phyloP scores from a whole-genome alignment of 2,113 vertebrate species.

The Tachuris rubrigastra region DNA sequence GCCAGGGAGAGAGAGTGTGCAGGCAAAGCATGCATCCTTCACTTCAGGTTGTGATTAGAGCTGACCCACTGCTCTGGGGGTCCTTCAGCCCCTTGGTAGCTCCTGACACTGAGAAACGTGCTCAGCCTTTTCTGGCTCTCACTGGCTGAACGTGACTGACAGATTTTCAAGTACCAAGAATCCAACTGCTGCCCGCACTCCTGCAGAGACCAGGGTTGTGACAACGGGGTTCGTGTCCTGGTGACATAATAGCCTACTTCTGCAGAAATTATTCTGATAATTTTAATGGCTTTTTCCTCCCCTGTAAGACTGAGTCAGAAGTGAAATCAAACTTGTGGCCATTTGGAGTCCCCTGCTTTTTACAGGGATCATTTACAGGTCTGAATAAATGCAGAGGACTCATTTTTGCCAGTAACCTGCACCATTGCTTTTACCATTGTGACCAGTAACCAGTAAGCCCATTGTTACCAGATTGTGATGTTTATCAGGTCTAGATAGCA shows the following conservation, averaged over 20 bases:
- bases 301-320: not conserved
- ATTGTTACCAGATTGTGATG: not conserved
- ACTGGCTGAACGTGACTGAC: rapidly evolving
- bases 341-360: not conserved
- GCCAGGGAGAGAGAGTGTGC: no score
- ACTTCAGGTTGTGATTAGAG: not conserved
- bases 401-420: not conserved
- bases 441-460: not conserved
- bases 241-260: not conserved
- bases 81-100: not conserved
- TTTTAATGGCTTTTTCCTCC: not conserved
- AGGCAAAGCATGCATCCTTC: not conserved
- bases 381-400: not conserved
- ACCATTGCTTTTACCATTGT: not conserved
- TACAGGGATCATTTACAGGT: not conserved
- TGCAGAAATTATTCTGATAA: not conserved
- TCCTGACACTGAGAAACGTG: not conserved
- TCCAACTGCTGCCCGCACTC: not conserved
- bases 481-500: not conserved
- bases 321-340: not conserved
- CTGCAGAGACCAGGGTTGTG: not conserved
- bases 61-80: not conserved
- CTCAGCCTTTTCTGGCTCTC: not conserved
- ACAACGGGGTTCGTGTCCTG: not conserved
- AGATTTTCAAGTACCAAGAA: not conserved